These are phyloP conservation scores for Homarus gammarus DNA, from an alignment of 2,888 invertebrate genomes.

Conservation along the genomic window DNA sequence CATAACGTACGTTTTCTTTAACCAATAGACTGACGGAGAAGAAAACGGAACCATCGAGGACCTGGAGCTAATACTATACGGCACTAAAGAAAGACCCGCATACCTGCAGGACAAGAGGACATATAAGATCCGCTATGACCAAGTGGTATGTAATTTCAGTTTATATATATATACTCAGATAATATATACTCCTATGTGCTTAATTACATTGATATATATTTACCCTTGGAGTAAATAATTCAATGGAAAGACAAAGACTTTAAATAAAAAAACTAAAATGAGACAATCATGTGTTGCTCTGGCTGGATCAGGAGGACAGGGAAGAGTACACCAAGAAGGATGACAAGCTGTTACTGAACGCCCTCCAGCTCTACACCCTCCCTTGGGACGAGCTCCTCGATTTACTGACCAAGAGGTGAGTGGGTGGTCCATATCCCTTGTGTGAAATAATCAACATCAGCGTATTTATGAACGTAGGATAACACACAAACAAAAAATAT, in stretches of 20 bases:
- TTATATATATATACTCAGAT: neutral
- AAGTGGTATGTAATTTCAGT: slow-evolving; percentile 14
- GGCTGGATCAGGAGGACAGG: no score
- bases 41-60: slow-evolving; percentile 36
- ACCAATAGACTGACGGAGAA: neutral
- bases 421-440: no score
- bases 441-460: no score
- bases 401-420: slow-evolving; percentile 33
- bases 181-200: neutral
- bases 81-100: slow-evolving; percentile 23
- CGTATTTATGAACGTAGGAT: no score
- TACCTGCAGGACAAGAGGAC: slow-evolving; percentile 7
- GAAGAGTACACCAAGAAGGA: neutral
- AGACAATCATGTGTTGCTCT: no score
- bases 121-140: neutral
- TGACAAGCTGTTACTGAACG: neutral
- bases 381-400: slow-evolving; percentile 22
- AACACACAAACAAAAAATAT: no score
- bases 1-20: neutral
- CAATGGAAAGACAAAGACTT: no score
- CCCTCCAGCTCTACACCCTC: slow-evolving; percentile 13
- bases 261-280: no score
- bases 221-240: no score
- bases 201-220: no score
- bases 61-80: slow-evolving; percentile 44